Evolutionary conservation across 2,888 invertebrate genomes (phyloP), one percentile per base, ranked within the genome.

Genomic region (Sarcophaga rosellei): DNA sequence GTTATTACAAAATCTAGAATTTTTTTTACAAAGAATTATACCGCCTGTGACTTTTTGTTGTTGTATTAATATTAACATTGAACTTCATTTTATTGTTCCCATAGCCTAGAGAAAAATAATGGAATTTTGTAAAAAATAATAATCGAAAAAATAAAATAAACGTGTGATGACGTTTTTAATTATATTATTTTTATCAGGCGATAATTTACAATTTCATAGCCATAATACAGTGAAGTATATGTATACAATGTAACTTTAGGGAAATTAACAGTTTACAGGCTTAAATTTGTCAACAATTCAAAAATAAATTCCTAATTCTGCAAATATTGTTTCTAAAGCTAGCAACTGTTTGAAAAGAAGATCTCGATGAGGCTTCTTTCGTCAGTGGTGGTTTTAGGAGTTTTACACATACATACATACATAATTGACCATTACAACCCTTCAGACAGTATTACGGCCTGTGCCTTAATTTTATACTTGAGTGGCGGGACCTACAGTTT

Each of bases 61-160:
- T 2, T 53, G 35, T 79, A 47, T 63, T 57, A 44, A 72, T 79
- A 63, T 72, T 44, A 65, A 44, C 59, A 63, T 44, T 59, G 57
- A 61, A 79, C 44, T 59, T 57, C 23, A 59, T 77, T 68, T 62
- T 23, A 17, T 57, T 44, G 17, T 53, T 53, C 53, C 53, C 53
- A 53, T 17, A 53, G 17, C 53, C 53, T 53, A 53, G 15, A 53
- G 53, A 53, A 35, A 35, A 35, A 35, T 35, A 35, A 53, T 53
- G 12, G 12, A 17, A 12, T 53, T 53, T 53, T 53, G 53, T 53
- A 15, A 53, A 53, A 53, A 53, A 53, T 53, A 17, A 35, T 35
- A 8, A 35, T 8, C 35, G 4, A 63, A 5, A 63, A 1, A 25
- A 35, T 44, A 57, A 59, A 23, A 61, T 61, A 61, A 72, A 61